These are phyloP conservation scores for Strix aluco DNA, from an alignment of 2,113 vertebrate genomes.

Conservation along the genomic window DNA sequence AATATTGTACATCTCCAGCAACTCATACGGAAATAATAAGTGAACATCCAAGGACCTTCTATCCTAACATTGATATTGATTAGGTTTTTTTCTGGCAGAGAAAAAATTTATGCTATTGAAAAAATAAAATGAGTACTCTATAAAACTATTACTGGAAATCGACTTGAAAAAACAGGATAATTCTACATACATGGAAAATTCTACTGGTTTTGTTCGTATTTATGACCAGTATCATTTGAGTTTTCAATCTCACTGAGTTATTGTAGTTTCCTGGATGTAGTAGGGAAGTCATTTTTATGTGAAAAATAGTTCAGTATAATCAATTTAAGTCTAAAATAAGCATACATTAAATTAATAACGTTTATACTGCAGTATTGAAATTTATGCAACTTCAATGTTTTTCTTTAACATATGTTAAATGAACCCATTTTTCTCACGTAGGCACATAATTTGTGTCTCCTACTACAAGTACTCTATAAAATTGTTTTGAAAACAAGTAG, in stretches of 20 bases:
- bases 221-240: background rate
- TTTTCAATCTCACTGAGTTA: background rate
- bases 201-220: background rate
- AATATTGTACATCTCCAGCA: background rate
- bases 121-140: background rate
- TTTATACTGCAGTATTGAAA: background rate
- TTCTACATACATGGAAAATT: background rate
- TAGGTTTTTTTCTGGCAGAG: accelerated
- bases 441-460: background rate
- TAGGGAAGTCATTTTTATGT: background rate
- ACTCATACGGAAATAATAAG: background rate
- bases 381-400: background rate
- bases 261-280: background rate
- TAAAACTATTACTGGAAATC: background rate
- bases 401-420: background rate
- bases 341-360: background rate
- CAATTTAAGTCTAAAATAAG: background rate
- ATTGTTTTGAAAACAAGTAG: background rate
- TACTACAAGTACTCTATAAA: background rate
- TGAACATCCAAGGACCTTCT: background rate
- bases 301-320: background rate
- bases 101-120: background rate
- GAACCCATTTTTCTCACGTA: background rate
- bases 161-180: accelerated
- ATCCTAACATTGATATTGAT: background rate